A percentile compares a stretch with the other conserved stretches of the same genome.
Conservation (phyloP, 2,888 invertebrate genomes). For the Griposia aprilina region DNA sequence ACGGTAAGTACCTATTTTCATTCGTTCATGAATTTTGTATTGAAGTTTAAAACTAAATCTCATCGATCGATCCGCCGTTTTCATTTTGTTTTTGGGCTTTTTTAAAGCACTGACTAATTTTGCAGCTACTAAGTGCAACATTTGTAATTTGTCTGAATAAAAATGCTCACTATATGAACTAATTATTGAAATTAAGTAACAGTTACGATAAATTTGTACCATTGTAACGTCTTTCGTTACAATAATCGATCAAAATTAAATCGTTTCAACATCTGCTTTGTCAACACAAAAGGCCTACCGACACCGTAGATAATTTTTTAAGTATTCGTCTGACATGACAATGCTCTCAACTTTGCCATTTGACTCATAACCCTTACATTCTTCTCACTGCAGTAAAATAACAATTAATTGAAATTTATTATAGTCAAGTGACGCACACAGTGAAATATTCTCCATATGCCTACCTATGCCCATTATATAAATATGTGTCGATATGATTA, state of each 20-base stretch:
- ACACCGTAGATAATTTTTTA: constrained; percentile 26
- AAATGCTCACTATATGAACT: not conserved
- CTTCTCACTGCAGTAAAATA: constrained; percentile 2
- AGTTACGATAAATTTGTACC: not conserved
- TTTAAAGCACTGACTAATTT: not conserved
- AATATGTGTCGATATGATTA: not conserved
- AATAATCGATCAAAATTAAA: constrained; percentile 36
- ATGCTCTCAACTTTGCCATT: constrained; percentile 50
- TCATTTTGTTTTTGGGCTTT: not conserved
- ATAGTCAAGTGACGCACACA: constrained; percentile 23
- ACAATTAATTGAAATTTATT: constrained; percentile 51
- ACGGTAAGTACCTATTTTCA: too few relatives aligned
- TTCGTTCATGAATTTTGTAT: too few relatives aligned
- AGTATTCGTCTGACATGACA: constrained; percentile 25
- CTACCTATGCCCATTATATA: not conserved
- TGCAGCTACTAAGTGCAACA: not conserved
- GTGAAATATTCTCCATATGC: constrained; percentile 9
- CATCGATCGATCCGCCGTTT: too few relatives aligned
- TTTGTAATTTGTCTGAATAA: not conserved
- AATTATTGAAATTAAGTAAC: not conserved
- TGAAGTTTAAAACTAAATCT: not conserved
- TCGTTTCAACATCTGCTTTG: constrained; percentile 33
- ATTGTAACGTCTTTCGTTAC: constrained; percentile 1
- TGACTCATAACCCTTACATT: constrained; percentile 21
- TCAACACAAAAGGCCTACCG: constrained; percentile 25